phyloP scores from a whole-genome alignment of 2,113 vertebrate species.

The Etheostoma cragini region DNA sequence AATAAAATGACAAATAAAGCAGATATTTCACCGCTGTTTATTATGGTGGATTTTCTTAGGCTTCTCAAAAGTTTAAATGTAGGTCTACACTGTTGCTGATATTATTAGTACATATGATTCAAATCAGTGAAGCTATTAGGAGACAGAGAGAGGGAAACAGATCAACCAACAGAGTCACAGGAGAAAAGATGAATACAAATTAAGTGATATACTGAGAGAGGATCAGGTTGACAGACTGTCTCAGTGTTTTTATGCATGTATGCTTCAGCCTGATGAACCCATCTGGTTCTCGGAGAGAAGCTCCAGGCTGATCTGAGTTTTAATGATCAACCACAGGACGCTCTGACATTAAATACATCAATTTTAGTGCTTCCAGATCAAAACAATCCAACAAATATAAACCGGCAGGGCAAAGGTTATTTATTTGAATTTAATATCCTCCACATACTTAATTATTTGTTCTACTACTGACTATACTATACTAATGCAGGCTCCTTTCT shows the following conservation, averaged over 20 bases:
- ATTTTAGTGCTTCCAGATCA: constrained; percentile 8
- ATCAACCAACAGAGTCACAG: constrained; percentile 8
- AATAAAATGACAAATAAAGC: constrained; percentile 6
- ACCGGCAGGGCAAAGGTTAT: constrained; percentile 25
- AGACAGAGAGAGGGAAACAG: not conserved
- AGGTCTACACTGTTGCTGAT: not conserved
- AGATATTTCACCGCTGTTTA: not conserved
- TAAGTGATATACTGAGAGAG: constrained; percentile 2
- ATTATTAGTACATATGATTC: not conserved
- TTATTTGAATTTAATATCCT: constrained; percentile 29
- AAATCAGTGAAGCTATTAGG: not conserved
- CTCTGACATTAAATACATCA: constrained; percentile 32
- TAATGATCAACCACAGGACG: constrained; percentile 45
- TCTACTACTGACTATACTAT: not conserved
- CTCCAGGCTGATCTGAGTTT: constrained; percentile 44
- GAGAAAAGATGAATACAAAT: not conserved
- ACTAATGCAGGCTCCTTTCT: constrained; percentile 7
- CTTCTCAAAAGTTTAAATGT: not conserved
- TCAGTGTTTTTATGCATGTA: constrained; percentile 21
- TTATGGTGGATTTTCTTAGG: not conserved
- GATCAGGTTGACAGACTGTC: constrained; percentile 25
- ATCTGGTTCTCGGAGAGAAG: constrained; percentile 63
- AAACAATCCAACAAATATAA: constrained; percentile 19
- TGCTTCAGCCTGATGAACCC: constrained; percentile 47
- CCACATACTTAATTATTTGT: constrained; percentile 9